Evolutionary conservation across 92 coral and sea anemone species (phyloP), one percentile per base, ranked within the genome.

Genomic region (Epizoanthus illoricatus): DNA sequence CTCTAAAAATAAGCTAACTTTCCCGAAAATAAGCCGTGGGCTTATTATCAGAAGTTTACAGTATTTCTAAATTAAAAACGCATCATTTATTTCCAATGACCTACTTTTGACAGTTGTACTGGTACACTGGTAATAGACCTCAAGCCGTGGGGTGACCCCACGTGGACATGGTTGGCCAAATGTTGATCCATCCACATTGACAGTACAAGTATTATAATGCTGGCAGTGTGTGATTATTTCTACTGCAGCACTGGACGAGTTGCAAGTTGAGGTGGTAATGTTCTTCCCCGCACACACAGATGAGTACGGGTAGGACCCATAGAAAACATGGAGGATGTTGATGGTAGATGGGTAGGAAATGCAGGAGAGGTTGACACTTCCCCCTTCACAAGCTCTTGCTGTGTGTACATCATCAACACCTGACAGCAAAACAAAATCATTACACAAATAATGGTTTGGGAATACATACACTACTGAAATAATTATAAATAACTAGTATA

Each of bases 51-150:
- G 5, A 45, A 45, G 8, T 45, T 28, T 28, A 28, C 1, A 1
- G 33, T 1, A 45, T 45, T 3, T 45, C 5, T 45, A 45, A 45
- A 45, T 45, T 45, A 45, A 45, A 45, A 45, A 0, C 5, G 52
- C 52, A 45, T 7, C 13, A 49, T 49, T 49, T 7, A 49, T 49
- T 9, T 49, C 56, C 55, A 47, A 47, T 47, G 55, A 7, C 55
- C 15, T 49, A 49, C 56, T 78, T 64, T 78, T 78, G 54, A 63
- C 5, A 17, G 59, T 78, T 63, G 82, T 78, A 23, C 82, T 45
- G 43, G 82, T 78, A 78, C 82, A 78, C 71, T 78, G 82, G 71
- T 78, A 78, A 23, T 63, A 78, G 21, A 78, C 59, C 70, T 78
- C 59, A 5, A 78, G 60, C 82, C 33, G 59, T 39, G 82, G 71